phyloP scores from a whole-genome alignment of 2,888 invertebrate genomes.

The Elmis aenea region DNA sequence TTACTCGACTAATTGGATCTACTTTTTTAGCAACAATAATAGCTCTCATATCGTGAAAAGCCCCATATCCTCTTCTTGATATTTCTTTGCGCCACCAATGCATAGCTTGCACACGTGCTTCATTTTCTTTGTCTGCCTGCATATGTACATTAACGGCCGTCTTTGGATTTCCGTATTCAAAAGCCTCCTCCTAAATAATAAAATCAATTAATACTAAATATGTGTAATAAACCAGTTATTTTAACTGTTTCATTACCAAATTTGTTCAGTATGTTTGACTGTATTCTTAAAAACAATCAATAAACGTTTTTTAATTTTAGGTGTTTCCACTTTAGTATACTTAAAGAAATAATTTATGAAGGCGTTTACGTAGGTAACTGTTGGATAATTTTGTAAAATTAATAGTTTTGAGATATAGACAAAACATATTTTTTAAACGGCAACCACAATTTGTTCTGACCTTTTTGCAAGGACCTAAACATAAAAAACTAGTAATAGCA shows the following conservation, averaged over 20 bases:
- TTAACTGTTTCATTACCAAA: no score
- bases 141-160: constrained; percentile 51
- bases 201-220: constrained; percentile 1
- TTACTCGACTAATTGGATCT: constrained; percentile 61
- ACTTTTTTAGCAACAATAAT: constrained; percentile 59
- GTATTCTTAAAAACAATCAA: no score
- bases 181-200: constrained; percentile 65
- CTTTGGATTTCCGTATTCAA: constrained; percentile 78
- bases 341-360: no score
- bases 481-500: constrained; percentile 6
- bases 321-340: no score
- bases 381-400: no score
- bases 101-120: constrained; percentile 53
- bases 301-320: no score
- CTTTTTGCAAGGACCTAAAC: constrained; percentile 4
- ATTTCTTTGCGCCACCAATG: constrained; percentile 66
- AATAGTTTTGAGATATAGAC: constrained; percentile 34
- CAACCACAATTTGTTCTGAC: constrained; percentile 1
- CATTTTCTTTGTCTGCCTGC: constrained; percentile 40
- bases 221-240: neutral
- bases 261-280: no score
- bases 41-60: constrained; percentile 48
- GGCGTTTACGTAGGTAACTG: no score
- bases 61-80: constrained; percentile 41
- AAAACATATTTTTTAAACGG: constrained; percentile 13